Percentiles rank a stretch among this genome's conserved stretches.
These are phyloP conservation scores for Eremophila alpestris DNA, from an alignment of 2,797 vertebrate genomes.

Conservation along the genomic window DNA sequence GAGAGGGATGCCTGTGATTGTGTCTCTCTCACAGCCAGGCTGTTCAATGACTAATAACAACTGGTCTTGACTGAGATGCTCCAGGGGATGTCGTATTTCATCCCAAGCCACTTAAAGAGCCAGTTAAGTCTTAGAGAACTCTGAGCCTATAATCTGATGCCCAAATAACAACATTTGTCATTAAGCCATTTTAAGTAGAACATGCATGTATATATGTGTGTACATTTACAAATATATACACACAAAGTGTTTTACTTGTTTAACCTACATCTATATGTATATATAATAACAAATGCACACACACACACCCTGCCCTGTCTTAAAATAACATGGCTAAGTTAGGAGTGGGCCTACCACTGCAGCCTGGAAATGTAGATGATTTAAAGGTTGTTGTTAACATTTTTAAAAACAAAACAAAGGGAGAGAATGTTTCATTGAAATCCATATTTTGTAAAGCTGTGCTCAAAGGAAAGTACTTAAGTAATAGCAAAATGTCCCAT, in stretches of 20 bases:
- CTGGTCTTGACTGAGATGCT: slow-evolving; percentile 28
- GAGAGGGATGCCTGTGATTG: neutral
- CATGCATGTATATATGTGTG: slow-evolving; percentile 18
- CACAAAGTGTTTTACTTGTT: slow-evolving; percentile 42
- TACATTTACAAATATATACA: slow-evolving; percentile 48
- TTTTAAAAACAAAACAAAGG: neutral
- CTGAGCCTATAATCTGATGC: slow-evolving; percentile 54
- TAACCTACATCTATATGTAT: slow-evolving; percentile 56
- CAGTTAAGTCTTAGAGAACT: slow-evolving; percentile 39
- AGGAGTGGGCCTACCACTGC: neutral
- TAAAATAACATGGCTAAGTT: neutral
- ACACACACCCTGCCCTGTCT: slow-evolving; percentile 7
- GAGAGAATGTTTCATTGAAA: neutral
- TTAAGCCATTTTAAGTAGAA: slow-evolving; percentile 26
- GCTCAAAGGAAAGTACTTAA: neutral
- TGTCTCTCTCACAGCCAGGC: slow-evolving; percentile 4
- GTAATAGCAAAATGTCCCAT: neutral
- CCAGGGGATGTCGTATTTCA: slow-evolving; percentile 21
- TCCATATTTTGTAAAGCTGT: neutral
- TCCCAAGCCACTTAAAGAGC: slow-evolving; percentile 50
- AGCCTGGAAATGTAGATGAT: neutral
- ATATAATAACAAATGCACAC: slow-evolving; percentile 10
- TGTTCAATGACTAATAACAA: slow-evolving; percentile 30
- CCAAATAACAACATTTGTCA: slow-evolving; percentile 39
- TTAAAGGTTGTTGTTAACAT: neutral